A percentile compares a stretch with the other conserved stretches of the same genome.
Evolutionary conservation across 2,113 vertebrate genomes (phyloP).

Genomic region (Triplophysa dalaica): DNA sequence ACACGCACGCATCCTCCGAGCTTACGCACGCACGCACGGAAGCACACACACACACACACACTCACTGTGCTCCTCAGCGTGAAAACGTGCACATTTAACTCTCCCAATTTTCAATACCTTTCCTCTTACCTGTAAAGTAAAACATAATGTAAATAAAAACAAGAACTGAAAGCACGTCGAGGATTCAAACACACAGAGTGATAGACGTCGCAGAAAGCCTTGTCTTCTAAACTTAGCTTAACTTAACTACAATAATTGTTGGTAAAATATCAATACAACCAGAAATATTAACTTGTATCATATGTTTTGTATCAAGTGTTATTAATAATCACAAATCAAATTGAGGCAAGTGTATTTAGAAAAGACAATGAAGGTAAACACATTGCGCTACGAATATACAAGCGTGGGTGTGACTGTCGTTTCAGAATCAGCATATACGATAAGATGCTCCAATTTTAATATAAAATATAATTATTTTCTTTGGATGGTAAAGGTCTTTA

Average conservation of each 20-base stretch:
- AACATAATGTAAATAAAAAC: background rate
- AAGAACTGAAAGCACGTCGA: no score
- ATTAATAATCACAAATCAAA: background rate
- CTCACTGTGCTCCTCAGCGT: background rate
- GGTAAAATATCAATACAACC: no score
- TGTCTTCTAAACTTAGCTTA: background rate
- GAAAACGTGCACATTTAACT: background rate
- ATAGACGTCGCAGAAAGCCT: no score
- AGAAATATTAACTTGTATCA: background rate
- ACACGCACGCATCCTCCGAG: conserved; percentile 9
- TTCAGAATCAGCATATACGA: background rate
- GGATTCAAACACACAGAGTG: no score
- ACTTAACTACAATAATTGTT: background rate
- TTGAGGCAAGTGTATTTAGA: background rate
- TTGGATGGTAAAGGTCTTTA: conserved; percentile 26
- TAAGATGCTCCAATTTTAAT: background rate
- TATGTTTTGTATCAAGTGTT: background rate
- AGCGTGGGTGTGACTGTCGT: conserved; percentile 1
- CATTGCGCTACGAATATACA: background rate
- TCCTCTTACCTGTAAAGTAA: conserved; percentile 1
- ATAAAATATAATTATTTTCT: conserved; percentile 2
- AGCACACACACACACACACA: background rate
- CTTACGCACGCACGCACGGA: background rate
- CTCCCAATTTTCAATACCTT: background rate
- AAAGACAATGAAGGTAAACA: background rate